A percentile compares a stretch with the other conserved stretches of the same genome.
These are phyloP conservation scores for Sebastolobus altivelis DNA, from an alignment of 2,797 vertebrate species.

Conservation along the genomic window DNA sequence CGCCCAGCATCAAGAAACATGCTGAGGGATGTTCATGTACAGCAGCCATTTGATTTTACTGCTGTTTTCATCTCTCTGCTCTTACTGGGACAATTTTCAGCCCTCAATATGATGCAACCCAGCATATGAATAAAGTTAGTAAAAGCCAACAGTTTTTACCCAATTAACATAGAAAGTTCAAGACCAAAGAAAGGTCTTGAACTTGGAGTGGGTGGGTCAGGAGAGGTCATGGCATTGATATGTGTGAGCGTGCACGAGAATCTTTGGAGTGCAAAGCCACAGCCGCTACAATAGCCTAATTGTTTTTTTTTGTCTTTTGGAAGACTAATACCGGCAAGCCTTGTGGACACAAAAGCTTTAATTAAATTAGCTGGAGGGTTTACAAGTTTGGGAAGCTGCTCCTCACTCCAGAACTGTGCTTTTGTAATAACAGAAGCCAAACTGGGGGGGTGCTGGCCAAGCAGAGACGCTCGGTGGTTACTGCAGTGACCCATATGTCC, in stretches of 20 bases:
- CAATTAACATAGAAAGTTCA: background rate
- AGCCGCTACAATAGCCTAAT: conserved; percentile 41
- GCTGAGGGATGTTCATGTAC: background rate
- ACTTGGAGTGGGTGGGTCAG: background rate
- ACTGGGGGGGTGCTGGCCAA: conserved; percentile 20
- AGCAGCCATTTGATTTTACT: background rate
- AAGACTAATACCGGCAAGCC: conserved; percentile 52
- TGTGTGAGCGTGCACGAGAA: background rate
- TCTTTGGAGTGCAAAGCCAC: conserved; percentile 22
- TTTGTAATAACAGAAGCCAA: conserved; percentile 42
- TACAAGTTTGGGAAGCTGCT: conserved; percentile 57
- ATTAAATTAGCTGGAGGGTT: conserved; percentile 72
- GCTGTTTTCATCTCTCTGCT: background rate
- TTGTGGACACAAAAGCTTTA: conserved; percentile 49
- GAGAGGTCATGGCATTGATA: background rate
- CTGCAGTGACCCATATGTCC: conserved; percentile 33
- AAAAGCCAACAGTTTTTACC: conserved; percentile 2
- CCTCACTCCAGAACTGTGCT: conserved; percentile 22
- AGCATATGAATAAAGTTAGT: background rate
- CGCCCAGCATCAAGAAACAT: too few species aligned
- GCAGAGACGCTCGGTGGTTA: background rate
- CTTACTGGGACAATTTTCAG: background rate
- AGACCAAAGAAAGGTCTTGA: conserved; percentile 15
- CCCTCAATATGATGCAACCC: background rate
- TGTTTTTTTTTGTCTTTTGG: conserved; percentile 42